These are phyloP conservation scores for Coelopa frigida DNA, from an alignment of 1,140 invertebrate genomes.

Conservation along the genomic window DNA sequence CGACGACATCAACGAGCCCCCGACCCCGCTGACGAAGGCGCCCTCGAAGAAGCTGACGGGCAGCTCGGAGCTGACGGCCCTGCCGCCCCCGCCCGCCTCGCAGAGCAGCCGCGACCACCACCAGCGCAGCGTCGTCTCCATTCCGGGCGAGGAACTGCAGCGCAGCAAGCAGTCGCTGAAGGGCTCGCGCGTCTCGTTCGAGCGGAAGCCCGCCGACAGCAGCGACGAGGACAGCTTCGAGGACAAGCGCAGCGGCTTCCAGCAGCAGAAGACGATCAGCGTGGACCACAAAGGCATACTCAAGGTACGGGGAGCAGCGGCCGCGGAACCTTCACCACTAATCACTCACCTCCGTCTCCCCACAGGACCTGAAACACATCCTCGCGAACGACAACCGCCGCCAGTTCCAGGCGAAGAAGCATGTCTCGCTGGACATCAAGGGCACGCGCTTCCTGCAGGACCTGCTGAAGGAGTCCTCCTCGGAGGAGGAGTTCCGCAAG, in stretches of 20 bases:
- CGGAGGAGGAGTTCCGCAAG: conserved; percentile 41
- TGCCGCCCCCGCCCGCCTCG: conserved; percentile 33
- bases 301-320: conserved; percentile 18
- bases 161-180: conserved; percentile 40
- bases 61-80: conserved; percentile 28
- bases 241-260: conserved; percentile 35
- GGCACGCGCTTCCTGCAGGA: conserved; percentile 34
- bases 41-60: conserved; percentile 13
- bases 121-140: conserved; percentile 23
- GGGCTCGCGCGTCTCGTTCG: conserved; percentile 40
- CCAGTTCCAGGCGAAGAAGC: conserved; percentile 43
- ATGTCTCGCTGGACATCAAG: conserved; percentile 41
- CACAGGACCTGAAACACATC: conserved; percentile 31
- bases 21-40: conserved; percentile 15
- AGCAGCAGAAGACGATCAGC: conserved; percentile 41
- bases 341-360: neutral
- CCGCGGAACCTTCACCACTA: neutral
- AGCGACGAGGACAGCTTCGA: conserved; percentile 44
- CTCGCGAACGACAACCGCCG: conserved; percentile 38
- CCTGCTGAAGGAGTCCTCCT: conserved; percentile 39
- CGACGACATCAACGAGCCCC: conserved; percentile 36
- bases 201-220: conserved; percentile 19
- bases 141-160: conserved; percentile 27
- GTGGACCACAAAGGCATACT: conserved; percentile 43
- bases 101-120: conserved; percentile 36